Base-by-base conservation (phyloP, 2,888 invertebrate genomes). In the Diadegma fenestrale region DNA sequence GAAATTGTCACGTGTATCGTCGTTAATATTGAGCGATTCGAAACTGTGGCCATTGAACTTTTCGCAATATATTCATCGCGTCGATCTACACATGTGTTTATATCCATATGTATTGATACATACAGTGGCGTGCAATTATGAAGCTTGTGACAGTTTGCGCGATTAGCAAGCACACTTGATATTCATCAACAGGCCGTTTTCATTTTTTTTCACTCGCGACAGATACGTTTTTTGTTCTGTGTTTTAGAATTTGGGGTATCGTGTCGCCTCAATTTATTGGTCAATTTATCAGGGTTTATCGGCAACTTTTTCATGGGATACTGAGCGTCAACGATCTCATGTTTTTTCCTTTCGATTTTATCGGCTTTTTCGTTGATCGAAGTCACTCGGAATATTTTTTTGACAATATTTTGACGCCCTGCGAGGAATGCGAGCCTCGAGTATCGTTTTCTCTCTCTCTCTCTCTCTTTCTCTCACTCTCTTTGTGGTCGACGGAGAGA, bases 391-490 rank as follows among this genome's bases (percentile, higher is more conserved):
- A 10, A 58, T 54, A 22, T 22, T 73, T 45, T 69, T 48, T 48
- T 22, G 48, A 58, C 72, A 22, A 72, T 61, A 73, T 73, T 73
- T 58, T 73, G 61, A 26, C 73, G 61, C 73, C 43, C 41, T 58
- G 43, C 43, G 41, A 69, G 41, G 26, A 43, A 26, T 8, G 4
- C 10, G 14, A 68, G 68, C 43, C 22, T 26, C 43, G 19, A 2
- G 7, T 51, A 7, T 51, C 54, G 8, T 10, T 8, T 10, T 8
- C 54, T 54, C 22, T 54, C 22, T 6, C 54, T n/a, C 45, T 14
- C 48, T n/a, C 48, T n/a, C 48, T n/a, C 26, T 26, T 26, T 19
- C 26, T 14, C 58, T 58, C 22, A 26, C 58, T 5, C 12, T 26
- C 10, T 26, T 5, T 69, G 54, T 71, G 14, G 54, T 10, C 71